Evolutionary conservation across 2,888 invertebrate species (phyloP), one percentile per base, ranked within the genome.

Genomic region (Dione juno): DNA sequence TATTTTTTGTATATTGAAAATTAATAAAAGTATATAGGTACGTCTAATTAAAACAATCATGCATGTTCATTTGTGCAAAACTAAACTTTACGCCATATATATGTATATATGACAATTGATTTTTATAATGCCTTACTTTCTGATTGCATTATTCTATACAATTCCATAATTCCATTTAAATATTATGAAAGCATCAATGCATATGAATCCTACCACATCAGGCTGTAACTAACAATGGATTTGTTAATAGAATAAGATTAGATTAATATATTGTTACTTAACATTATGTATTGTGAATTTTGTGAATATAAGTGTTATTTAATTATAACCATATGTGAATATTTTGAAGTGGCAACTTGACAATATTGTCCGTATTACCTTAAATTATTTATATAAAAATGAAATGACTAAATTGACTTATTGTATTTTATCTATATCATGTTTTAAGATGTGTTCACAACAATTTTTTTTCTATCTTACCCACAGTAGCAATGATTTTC

Each of bases 151-250:
- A 43, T 61, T 61, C 28, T 43, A 35, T 10, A 45, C 43, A 61
- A 65, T 63, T 7, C 54, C 54, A 52, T 58, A 66, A 57, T 67
- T 35, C 28, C 35, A 61, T 61, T 48, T 28, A 66, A 61, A 50
- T 43, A 64, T 41, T 71, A 35, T 16, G 10, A 58, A 64, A 43
- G 21, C 28, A 61, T 59, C 52, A 48, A 28, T n/a, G 37, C 40
- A 74, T 71, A 10, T 71, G 61, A 68, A 76, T 75, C 75, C 77
- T 77, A 84, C 81, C 82, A 82, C 84, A 81, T 79, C 91, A 84
- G 92, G 92, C 90, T 91, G 91, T 92, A 88, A 91, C 82, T 87
- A 85, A 92, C 87, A 88, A 92, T 86, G 92, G 92, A 92, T 92
- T 92, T 92, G 92, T 90, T 87, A 91, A 84, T 91, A 91, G 86